Percentiles rank a stretch among this genome's conserved stretches.
phyloP scores from a whole-genome alignment of 1,140 invertebrate genomes.

The Batillaria attramentaria region DNA sequence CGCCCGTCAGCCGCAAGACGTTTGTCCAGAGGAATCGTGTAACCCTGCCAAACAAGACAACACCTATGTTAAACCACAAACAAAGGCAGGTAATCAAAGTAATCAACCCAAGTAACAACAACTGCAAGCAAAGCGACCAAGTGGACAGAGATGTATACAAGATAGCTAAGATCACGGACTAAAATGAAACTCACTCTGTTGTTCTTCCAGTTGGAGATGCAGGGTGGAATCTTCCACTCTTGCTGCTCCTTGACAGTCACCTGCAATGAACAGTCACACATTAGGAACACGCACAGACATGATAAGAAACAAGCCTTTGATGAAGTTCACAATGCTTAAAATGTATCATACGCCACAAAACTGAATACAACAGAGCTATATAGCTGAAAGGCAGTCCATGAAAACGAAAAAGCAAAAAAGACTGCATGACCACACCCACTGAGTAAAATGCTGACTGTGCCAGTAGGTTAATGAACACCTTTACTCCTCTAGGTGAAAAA shows the following conservation, averaged over 20 bases:
- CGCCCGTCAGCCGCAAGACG: slow-evolving; percentile 97
- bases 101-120: neutral
- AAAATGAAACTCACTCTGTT: slow-evolving; percentile 85
- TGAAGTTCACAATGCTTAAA: too few relatives aligned
- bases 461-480: too few relatives aligned
- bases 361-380: neutral
- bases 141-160: neutral
- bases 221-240: slow-evolving; percentile 99
- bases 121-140: neutral
- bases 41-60: slow-evolving; percentile 76
- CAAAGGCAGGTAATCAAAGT: too few relatives aligned
- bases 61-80: neutral
- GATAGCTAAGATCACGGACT: too few relatives aligned
- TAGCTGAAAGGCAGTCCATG: neutral
- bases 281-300: too few relatives aligned
- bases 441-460: too few relatives aligned
- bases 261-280: slow-evolving; percentile 57
- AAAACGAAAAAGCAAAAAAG: too few relatives aligned
- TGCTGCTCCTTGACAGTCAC: slow-evolving; percentile 99
- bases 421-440: too few relatives aligned
- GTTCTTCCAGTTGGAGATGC: slow-evolving; percentile 99
- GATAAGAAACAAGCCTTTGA: neutral
- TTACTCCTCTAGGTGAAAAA: too few relatives aligned
- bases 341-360: too few relatives aligned
- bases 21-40: slow-evolving; percentile 99